These are phyloP conservation scores for Moxostoma hubbsi DNA, from an alignment of 2,797 vertebrate genomes.

Conservation along the genomic window DNA sequence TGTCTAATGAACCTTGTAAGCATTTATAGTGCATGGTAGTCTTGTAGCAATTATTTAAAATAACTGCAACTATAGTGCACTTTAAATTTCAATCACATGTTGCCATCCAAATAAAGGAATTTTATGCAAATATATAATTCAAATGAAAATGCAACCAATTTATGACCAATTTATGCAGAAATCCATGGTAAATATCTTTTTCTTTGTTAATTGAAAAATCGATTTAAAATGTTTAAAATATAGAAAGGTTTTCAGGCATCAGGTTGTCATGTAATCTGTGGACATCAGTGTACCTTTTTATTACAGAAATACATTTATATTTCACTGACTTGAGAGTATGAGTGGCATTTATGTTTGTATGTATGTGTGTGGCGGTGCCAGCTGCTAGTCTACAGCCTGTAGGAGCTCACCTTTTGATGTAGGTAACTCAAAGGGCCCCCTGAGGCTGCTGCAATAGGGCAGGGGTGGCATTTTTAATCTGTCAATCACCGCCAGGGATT, in stretches of 20 bases:
- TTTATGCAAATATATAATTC: too few relatives aligned
- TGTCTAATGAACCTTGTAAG: too few relatives aligned
- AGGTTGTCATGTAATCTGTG: constrained; percentile 25
- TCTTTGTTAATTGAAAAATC: constrained; percentile 31
- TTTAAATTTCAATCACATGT: too few relatives aligned
- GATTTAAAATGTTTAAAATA: constrained; percentile 22
- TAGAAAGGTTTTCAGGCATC: constrained; percentile 36
- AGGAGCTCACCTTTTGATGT: constrained; percentile 48
- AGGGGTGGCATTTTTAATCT: constrained; percentile 70
- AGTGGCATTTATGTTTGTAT: constrained; percentile 20
- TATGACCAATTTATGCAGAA: too few relatives aligned
- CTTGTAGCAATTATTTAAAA: too few relatives aligned
- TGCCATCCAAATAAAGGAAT: too few relatives aligned
- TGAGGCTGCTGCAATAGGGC: constrained; percentile 60
- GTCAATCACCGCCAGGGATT: constrained; percentile 67
- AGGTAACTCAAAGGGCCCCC: constrained; percentile 46
- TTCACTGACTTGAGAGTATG: constrained; percentile 30
- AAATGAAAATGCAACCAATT: too few relatives aligned
- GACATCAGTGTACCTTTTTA: constrained; percentile 19
- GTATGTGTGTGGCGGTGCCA: not conserved
- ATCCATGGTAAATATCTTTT: too few relatives aligned
- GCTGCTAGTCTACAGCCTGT: not conserved
- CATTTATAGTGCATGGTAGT: too few relatives aligned
- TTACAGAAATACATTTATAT: constrained; percentile 9
- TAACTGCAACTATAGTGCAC: too few relatives aligned